These are phyloP conservation scores for Cebus imitator DNA, from an alignment of 2,113 vertebrate genomes.

Conservation along the genomic window DNA sequence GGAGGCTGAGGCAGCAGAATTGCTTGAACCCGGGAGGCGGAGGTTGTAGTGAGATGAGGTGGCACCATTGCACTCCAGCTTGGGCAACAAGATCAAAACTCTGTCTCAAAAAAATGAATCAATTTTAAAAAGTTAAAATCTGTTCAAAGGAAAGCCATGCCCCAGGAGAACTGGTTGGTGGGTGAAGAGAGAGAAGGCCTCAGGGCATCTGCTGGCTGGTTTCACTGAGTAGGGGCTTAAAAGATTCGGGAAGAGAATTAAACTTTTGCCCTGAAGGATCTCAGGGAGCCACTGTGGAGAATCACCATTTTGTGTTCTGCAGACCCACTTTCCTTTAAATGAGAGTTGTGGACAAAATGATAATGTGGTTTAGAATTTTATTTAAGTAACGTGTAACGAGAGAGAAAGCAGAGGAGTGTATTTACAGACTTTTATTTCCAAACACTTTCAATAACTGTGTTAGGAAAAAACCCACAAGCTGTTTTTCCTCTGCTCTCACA, in stretches of 20 bases:
- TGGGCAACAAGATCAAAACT: too few relatives aligned
- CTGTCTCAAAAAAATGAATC: too few relatives aligned
- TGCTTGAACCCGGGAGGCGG: too few relatives aligned
- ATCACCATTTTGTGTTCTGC: not conserved
- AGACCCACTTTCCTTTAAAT: not conserved
- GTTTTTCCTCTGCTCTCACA: not conserved
- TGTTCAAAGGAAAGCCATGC: not conserved
- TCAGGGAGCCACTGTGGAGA: not conserved
- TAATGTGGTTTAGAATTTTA: not conserved
- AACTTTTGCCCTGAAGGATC: not conserved
- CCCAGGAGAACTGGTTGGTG: not conserved
- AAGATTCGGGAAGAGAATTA: not conserved
- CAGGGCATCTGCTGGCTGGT: not conserved
- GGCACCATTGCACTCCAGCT: too few relatives aligned
- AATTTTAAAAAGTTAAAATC: not conserved
- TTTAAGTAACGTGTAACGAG: not conserved
- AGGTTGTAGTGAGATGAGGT: too few relatives aligned
- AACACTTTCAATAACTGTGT: not conserved
- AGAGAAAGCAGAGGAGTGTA: not conserved
- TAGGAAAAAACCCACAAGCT: not conserved
- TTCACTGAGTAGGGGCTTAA: not conserved
- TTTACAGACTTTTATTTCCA: not conserved
- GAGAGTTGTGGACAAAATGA: not conserved
- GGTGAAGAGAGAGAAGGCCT: not conserved
- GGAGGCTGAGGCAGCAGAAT: too few relatives aligned